Conservation (phyloP, 2,113 vertebrate genomes). For the Gracilinanus agilis region DNA sequence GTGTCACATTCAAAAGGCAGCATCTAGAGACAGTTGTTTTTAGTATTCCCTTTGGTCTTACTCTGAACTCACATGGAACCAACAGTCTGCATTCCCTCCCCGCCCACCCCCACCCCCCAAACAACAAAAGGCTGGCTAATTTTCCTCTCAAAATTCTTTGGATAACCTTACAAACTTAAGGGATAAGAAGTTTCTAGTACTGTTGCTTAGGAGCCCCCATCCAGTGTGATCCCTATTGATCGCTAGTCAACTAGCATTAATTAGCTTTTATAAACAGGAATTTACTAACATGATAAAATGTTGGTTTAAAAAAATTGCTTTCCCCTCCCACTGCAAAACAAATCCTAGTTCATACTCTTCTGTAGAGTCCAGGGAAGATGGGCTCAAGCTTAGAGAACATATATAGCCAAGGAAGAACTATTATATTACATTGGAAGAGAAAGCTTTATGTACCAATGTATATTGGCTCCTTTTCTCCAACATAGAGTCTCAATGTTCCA, state of each 20-base stretch:
- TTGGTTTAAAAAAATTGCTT: background rate
- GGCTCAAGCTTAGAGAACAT: background rate
- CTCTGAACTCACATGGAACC: background rate
- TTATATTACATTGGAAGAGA: background rate
- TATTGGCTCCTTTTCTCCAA: background rate
- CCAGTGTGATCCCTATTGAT: background rate
- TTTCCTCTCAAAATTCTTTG: background rate
- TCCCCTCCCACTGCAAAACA: background rate
- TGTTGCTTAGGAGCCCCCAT: background rate
- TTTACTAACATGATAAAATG: background rate
- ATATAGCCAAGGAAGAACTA: background rate
- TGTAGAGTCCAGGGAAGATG: background rate
- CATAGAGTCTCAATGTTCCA: background rate
- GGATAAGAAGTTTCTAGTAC: background rate
- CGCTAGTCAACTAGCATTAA: background rate
- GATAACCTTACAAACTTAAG: background rate
- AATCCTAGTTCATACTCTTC: background rate
- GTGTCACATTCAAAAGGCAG: background rate
- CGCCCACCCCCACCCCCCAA: too few relatives aligned
- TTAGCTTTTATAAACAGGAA: background rate
- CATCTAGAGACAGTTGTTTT: background rate
- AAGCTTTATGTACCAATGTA: background rate
- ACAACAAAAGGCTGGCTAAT: background rate
- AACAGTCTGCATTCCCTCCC: background rate
- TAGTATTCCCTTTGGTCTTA: background rate